Base-by-base conservation (phyloP, 2,888 invertebrate species). In the Yponomeuta sedellus region DNA sequence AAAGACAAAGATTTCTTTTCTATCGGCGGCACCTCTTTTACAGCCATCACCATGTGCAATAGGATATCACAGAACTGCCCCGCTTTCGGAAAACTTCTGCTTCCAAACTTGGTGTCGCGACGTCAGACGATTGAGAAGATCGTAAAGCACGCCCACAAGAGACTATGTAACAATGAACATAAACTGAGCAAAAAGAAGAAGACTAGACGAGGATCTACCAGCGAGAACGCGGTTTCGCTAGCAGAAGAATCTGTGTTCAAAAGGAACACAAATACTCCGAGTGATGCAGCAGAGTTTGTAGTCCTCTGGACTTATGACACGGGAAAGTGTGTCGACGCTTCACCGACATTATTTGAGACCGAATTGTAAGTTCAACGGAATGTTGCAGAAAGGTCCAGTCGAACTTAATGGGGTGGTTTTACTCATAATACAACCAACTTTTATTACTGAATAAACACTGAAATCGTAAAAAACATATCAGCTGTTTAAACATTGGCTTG, bases 281-380 rank as follows among this genome's bases (percentile, higher is more conserved):
- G 25, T 12, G 61, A 28, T n/a, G 34, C 34, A 34, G 28, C 82
- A 2, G 80, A 84, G 39, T 85, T 86, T 70, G 70, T 74, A 56
- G 92, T 94, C 82, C 77, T 80, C 82, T 92, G 94, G 94, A 89
- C 85, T 70, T 92, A 90, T 78, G 85, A 96, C 81, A 92, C 95
- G 65, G 90, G 92, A 58, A 97, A 97, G 83, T 97, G 97, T 87
- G 93, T 97, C 11, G 97, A 97, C 91, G 94, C 96, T 10, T 93
- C 96, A 16, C 96, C 96, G 22, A 85, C 92, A 25, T 71, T 94
- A 65, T 92, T 92, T 71, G 73, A 84, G 71, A 75, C 75, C 68
- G 81, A 78, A 72, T 76, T 79, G 93, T 93, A 85, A 88, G 88
- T 85, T 69, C 12, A 22, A n/a, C 6, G 6, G 34, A 6, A 34